These are phyloP conservation scores for Fopius arisanus DNA, from an alignment of 1,140 invertebrate species.

Conservation along the genomic window DNA sequence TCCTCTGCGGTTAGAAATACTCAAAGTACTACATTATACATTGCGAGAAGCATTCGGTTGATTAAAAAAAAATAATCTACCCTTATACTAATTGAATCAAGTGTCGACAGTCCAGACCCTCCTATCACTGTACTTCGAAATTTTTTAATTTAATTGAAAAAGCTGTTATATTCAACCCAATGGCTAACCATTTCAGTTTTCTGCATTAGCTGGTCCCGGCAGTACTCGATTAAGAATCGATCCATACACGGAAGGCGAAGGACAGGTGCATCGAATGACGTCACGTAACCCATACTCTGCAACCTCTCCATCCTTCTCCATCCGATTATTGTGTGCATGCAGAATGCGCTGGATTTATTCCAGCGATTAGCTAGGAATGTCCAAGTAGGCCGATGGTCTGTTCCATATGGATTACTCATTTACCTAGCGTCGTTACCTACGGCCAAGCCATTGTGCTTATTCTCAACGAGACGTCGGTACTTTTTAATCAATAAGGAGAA, in stretches of 20 bases:
- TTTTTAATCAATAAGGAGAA: not conserved
- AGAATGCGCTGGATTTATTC: conserved; percentile 36
- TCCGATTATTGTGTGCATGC: conserved; percentile 29
- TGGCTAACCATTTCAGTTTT: not conserved
- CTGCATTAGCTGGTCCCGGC: not conserved
- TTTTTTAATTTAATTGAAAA: not conserved
- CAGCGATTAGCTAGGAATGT: conserved; percentile 35
- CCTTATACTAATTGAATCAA: too few relatives aligned
- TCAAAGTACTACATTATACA: too few relatives aligned
- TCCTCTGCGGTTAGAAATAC: not conserved
- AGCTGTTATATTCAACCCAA: not conserved
- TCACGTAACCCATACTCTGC: conserved; percentile 38
- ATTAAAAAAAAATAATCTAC: too few relatives aligned
- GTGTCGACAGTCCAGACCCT: too few relatives aligned
- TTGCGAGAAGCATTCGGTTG: too few relatives aligned
- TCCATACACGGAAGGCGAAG: conserved; percentile 15
- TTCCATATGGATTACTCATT: not conserved
- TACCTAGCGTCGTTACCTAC: not conserved
- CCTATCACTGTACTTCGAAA: not conserved
- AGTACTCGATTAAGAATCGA: conserved; percentile 23
- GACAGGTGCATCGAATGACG: conserved; percentile 43
- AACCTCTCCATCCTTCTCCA: conserved; percentile 4
- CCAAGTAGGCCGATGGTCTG: conserved; percentile 28
- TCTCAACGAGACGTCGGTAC: not conserved
- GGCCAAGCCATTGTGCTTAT: not conserved